Evolutionary conservation across 1,140 invertebrate species (phyloP).

Genomic region (Oryctes rhinoceros): DNA sequence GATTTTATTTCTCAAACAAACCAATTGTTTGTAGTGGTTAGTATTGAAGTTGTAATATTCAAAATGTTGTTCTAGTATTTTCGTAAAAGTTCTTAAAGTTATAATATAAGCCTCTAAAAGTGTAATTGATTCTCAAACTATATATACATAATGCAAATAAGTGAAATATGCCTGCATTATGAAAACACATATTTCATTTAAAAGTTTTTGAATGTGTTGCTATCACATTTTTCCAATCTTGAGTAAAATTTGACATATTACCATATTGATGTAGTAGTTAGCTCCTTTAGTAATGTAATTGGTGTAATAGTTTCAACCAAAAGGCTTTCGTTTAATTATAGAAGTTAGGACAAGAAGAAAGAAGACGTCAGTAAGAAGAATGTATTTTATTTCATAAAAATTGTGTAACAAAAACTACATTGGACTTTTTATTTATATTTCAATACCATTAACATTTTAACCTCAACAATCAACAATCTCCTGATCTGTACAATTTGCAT

Average conservation of each 20-base stretch:
- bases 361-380: slow-evolving; percentile 35
- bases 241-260: neutral
- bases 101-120: too few relatives aligned
- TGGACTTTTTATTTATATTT: slow-evolving; percentile 40
- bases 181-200: neutral
- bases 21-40: too few relatives aligned
- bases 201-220: slow-evolving; percentile 24
- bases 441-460: neutral
- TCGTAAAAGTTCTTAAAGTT: too few relatives aligned
- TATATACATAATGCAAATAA: neutral
- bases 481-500: too few relatives aligned
- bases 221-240: slow-evolving; percentile 2
- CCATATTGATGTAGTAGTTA: neutral
- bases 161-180: too few relatives aligned
- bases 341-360: slow-evolving; percentile 18
- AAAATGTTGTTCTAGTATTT: too few relatives aligned
- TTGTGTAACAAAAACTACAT: slow-evolving; percentile 31
- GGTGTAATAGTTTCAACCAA: slow-evolving; percentile 29
- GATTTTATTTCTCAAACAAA: too few relatives aligned
- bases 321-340: neutral
- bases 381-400: slow-evolving; percentile 42
- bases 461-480: slow-evolving; percentile 7
- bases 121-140: neutral
- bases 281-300: slow-evolving; percentile 13
- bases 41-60: too few relatives aligned